Conservation (phyloP, 2,797 vertebrate species). For the Falco columbarius region DNA sequence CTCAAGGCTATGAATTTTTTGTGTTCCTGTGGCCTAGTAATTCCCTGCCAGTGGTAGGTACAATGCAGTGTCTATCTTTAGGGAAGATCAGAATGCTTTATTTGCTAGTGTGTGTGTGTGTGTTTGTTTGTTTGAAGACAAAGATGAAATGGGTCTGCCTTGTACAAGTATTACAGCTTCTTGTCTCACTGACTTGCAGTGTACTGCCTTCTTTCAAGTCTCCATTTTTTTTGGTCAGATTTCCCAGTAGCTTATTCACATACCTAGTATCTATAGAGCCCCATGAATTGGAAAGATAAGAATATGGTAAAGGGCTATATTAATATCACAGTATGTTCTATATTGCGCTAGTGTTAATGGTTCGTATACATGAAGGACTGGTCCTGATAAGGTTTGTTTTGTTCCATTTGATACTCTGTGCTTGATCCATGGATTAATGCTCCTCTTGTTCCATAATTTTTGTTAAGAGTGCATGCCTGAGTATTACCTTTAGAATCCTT, state of each 20-base stretch:
- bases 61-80: neutral
- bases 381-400: neutral
- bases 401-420: neutral
- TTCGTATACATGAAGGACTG: neutral
- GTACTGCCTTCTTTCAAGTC: neutral
- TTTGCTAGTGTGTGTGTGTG: rapidly evolving
- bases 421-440: neutral
- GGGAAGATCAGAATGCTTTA: neutral
- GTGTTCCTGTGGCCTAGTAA: neutral
- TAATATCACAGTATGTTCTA: neutral
- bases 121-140: neutral
- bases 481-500: neutral
- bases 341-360: neutral
- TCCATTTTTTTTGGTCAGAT: neutral
- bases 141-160: neutral
- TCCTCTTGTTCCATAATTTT: neutral
- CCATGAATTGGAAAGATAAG: neutral
- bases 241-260: neutral
- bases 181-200: neutral
- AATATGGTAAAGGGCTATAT: neutral
- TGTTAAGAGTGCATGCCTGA: neutral
- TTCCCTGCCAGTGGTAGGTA: neutral
- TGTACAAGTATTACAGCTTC: neutral
- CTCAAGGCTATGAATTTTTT: neutral
- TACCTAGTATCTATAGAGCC: neutral